phyloP scores from a whole-genome alignment of 2,888 invertebrate genomes.

The Tholera decimalis region DNA sequence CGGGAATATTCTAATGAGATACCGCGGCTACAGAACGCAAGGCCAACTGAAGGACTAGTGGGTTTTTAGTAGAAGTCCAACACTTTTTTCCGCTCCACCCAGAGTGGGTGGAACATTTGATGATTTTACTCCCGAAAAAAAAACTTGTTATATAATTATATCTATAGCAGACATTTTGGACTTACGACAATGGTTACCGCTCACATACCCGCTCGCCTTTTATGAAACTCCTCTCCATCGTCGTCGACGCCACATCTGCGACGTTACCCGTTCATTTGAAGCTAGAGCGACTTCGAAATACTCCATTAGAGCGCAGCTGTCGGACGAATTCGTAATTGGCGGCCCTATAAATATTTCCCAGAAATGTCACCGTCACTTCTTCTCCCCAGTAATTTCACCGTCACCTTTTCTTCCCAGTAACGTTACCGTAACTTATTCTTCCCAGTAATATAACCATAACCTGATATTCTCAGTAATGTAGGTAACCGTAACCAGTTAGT shows the following conservation, averaged over 20 bases:
- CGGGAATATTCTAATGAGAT: too few species aligned
- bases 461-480: too few species aligned
- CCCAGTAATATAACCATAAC: too few species aligned
- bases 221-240: slow-evolving; percentile 33
- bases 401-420: neutral
- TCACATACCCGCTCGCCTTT: slow-evolving; percentile 40
- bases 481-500: neutral
- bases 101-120: too few species aligned
- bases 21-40: too few species aligned
- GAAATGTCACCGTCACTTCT: slow-evolving; percentile 66
- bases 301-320: slow-evolving; percentile 86
- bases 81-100: too few species aligned
- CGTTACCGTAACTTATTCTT: neutral
- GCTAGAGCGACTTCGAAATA: slow-evolving; percentile 87
- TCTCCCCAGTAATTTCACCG: slow-evolving; percentile 24
- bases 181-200: too few species aligned
- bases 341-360: slow-evolving; percentile 80
- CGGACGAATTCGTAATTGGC: slow-evolving; percentile 83
- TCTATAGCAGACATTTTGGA: too few species aligned
- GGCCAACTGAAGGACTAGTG: too few species aligned
- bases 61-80: too few species aligned
- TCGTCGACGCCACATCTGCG: slow-evolving; percentile 82
- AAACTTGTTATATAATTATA: too few species aligned
- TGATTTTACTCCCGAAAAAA: too few species aligned
- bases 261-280: slow-evolving; percentile 84